These are phyloP conservation scores for Zygogramma bicolorata DNA, from an alignment of 2,888 invertebrate genomes.

Conservation along the genomic window DNA sequence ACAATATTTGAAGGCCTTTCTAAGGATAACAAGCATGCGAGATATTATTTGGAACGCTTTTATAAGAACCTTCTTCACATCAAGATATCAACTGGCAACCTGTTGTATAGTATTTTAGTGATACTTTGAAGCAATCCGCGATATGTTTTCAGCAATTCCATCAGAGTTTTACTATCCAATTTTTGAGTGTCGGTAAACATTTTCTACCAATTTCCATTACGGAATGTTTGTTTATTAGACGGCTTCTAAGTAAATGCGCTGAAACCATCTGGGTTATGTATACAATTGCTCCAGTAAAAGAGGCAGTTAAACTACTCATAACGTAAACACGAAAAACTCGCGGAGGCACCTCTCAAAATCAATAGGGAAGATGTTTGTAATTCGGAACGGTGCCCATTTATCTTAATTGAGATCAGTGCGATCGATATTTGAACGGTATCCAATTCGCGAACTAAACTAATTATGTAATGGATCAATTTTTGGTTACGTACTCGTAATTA, in stretches of 20 bases:
- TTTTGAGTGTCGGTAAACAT: conserved; percentile 19
- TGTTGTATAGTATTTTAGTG: too few species aligned
- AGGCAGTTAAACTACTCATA: conserved; percentile 19
- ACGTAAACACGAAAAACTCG: conserved; percentile 22
- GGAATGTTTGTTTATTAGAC: conserved; percentile 26
- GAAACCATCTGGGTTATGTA: conserved; percentile 34
- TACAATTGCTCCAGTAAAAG: conserved; percentile 25
- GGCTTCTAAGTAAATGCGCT: conserved; percentile 10
- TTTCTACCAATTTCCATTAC: conserved; percentile 31
- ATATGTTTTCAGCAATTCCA: too few species aligned
- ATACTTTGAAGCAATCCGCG: too few species aligned
- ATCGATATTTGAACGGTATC: conserved; percentile 26
- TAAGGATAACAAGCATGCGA: too few species aligned
- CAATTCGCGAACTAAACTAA: conserved; percentile 11
- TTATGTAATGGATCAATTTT: conserved; percentile 15
- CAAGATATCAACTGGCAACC: too few species aligned
- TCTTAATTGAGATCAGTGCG: conserved; percentile 32
- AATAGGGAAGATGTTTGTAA: conserved; percentile 18
- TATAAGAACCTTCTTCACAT: too few species aligned
- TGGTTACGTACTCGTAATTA: conserved; percentile 4
- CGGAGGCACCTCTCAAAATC: conserved; percentile 19
- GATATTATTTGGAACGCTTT: too few species aligned
- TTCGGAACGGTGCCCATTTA: conserved; percentile 28
- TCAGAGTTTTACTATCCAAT: not conserved
- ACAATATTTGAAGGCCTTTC: too few species aligned